phyloP scores from a whole-genome alignment of 1,140 invertebrate species.

The Eriocheir sinensis region DNA sequence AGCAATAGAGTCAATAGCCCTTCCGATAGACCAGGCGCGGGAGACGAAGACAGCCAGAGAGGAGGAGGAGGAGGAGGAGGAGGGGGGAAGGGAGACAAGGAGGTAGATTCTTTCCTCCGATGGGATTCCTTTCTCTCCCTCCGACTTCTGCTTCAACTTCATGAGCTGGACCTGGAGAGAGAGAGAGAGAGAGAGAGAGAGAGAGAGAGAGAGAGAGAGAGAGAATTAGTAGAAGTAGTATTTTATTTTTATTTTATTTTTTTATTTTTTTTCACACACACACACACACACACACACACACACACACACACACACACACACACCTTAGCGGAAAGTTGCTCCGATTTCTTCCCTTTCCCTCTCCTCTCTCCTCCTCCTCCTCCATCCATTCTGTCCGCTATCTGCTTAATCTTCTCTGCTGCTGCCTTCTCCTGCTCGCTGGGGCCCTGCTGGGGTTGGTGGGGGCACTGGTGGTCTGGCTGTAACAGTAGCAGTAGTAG shows the following conservation, averaged over 20 bases:
- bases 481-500: background rate
- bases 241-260: no score
- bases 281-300: no score
- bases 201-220: background rate
- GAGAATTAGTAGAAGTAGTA: background rate
- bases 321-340: constrained; percentile 61
- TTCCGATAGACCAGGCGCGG: constrained; percentile 38
- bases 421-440: background rate
- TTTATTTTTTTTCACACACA: no score
- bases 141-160: constrained; percentile 58
- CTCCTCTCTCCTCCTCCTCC: background rate
- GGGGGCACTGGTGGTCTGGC: constrained; percentile 32
- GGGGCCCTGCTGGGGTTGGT: constrained; percentile 30
- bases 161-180: constrained; percentile 55
- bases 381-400: background rate
- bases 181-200: background rate
- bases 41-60: constrained; percentile 31
- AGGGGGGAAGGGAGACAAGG: constrained; percentile 29
- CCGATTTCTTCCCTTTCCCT: constrained; percentile 65
- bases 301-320: constrained; percentile 18
- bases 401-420: background rate
- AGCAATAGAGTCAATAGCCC: constrained; percentile 34
- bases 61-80: background rate
- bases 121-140: constrained; percentile 27
- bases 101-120: constrained; percentile 43